Evolutionary conservation across 2,888 invertebrate genomes (phyloP).

Genomic region (Scaptodrosophila latifasciaeformis): DNA sequence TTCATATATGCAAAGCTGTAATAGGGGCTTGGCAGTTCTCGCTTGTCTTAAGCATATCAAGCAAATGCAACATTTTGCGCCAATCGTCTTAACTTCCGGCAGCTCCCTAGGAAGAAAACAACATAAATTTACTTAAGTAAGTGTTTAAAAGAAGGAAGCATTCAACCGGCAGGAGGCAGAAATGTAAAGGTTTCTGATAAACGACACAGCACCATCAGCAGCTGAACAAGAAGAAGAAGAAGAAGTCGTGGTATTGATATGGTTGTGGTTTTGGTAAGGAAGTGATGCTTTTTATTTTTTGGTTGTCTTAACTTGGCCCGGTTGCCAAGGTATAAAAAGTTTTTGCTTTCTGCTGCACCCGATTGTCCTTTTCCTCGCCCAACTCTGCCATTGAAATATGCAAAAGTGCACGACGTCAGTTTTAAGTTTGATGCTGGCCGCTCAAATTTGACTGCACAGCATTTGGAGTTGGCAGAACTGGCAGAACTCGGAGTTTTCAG

Average conservation of each 20-base stretch:
- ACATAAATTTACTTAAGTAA: slow-evolving; percentile 68
- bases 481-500: too few relatives aligned
- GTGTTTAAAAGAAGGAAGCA: slow-evolving; percentile 62
- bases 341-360: background rate
- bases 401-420: slow-evolving; percentile 62
- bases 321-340: slow-evolving; percentile 25
- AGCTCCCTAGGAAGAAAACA: slow-evolving; percentile 46
- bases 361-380: background rate
- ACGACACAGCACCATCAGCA: slow-evolving; percentile 31
- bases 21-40: slow-evolving; percentile 22
- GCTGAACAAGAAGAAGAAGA: too few relatives aligned
- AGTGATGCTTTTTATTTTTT: too few relatives aligned
- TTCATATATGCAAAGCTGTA: slow-evolving; percentile 29
- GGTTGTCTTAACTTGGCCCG: slow-evolving; percentile 13
- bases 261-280: too few relatives aligned
- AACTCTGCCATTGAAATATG: slow-evolving; percentile 51
- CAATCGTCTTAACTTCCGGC: slow-evolving; percentile 35
- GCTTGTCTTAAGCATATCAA: slow-evolving; percentile 61
- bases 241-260: too few relatives aligned
- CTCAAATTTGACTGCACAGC: slow-evolving; percentile 55
- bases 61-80: slow-evolving; percentile 60
- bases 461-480: slow-evolving; percentile 35
- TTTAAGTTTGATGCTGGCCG: slow-evolving; percentile 58
- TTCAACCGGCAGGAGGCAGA: slow-evolving; percentile 21
- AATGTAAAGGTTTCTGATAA: slow-evolving; percentile 36